Conservation (phyloP, 2,888 invertebrate genomes). For the Caenorhabditis sp. region DNA sequence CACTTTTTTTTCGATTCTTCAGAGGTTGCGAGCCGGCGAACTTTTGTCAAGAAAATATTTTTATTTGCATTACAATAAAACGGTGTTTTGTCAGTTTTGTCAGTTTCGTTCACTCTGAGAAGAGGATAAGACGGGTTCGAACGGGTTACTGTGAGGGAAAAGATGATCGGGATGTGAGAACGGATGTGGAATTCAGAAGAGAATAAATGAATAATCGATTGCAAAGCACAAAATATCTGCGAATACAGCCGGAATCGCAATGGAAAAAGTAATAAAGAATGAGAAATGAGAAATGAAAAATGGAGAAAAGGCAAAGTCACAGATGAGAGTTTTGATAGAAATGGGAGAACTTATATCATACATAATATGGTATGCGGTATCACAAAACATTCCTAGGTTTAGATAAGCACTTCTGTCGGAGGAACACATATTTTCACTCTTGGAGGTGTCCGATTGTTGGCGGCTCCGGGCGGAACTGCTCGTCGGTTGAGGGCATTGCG, state of each 20-base stretch:
- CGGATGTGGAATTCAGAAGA: slow-evolving; percentile 2
- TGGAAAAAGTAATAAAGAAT: not conserved
- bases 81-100: not conserved
- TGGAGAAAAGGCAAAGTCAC: not conserved
- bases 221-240: not conserved
- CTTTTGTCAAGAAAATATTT: slow-evolving; percentile 31
- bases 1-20: slow-evolving; percentile 9
- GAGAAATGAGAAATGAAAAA: not conserved
- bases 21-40: slow-evolving; percentile 23
- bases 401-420: slow-evolving; percentile 56
- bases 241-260: not conserved
- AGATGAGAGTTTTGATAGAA: not conserved
- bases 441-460: slow-evolving; percentile 44
- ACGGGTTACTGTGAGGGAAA: not conserved
- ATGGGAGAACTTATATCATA: too few species aligned
- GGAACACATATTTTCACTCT: slow-evolving; percentile 58
- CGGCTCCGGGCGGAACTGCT: not conserved
- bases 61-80: slow-evolving; percentile 52
- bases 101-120: too few species aligned
- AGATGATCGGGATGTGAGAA: slow-evolving; percentile 3
- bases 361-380: not conserved
- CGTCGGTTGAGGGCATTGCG: slow-evolving; percentile 34
- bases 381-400: slow-evolving; percentile 2
- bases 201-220: not conserved
- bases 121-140: too few species aligned